phyloP scores from a whole-genome alignment of 2,113 vertebrate genomes.

The Atherinomorus stipes region DNA sequence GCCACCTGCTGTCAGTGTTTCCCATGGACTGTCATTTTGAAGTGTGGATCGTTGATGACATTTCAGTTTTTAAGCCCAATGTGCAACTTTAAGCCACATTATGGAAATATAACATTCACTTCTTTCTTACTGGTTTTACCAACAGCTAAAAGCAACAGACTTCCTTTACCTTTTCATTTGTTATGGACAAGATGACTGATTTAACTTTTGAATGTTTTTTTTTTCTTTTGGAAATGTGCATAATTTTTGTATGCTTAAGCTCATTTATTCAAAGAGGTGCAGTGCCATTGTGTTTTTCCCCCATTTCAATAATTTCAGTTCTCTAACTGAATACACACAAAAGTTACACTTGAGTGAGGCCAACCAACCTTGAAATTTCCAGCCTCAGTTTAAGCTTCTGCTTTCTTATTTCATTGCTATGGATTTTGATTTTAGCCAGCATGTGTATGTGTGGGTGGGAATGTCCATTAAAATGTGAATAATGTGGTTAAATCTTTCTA shows the following conservation, averaged over 20 bases:
- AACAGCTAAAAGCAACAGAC: constrained; percentile 4
- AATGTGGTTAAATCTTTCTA: constrained; percentile 75
- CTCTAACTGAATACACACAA: constrained; percentile 29
- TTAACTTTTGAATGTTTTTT: too few species aligned
- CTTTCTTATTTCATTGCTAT: constrained; percentile 48
- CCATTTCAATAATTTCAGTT: constrained; percentile 17
- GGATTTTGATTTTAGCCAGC: constrained; percentile 52
- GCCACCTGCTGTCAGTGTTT: constrained; percentile 36
- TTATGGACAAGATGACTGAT: too few species aligned
- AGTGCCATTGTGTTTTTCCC: constrained; percentile 2
- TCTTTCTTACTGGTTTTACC: background rate
- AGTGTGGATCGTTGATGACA: constrained; percentile 33
- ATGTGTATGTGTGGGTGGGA: constrained; percentile 56
- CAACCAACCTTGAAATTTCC: constrained; percentile 43
- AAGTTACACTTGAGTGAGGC: constrained; percentile 29
- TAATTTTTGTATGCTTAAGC: background rate
- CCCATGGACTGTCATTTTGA: constrained; percentile 40
- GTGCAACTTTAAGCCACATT: background rate
- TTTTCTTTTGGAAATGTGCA: background rate
- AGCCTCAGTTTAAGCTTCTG: constrained; percentile 28
- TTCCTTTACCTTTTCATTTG: background rate
- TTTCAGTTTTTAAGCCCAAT: background rate
- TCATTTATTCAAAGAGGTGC: constrained; percentile 5
- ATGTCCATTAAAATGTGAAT: constrained; percentile 72
- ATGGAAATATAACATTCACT: constrained; percentile 3